These are phyloP conservation scores for Phyllopteryx taeniolatus DNA, from an alignment of 2,113 vertebrate species.

Conservation along the genomic window DNA sequence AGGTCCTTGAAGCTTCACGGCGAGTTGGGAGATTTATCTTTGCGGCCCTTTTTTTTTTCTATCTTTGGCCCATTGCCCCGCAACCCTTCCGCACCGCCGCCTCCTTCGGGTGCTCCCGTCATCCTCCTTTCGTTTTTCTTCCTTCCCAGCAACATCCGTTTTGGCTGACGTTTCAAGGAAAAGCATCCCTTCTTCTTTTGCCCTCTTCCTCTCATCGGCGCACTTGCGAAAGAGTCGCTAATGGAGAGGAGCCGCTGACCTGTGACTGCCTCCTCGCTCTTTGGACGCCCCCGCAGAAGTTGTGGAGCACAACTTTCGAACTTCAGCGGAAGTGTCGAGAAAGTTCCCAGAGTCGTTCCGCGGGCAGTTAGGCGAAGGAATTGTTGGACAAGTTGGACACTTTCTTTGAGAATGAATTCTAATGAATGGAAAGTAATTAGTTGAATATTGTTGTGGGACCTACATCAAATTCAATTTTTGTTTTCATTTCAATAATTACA, in stretches of 20 bases:
- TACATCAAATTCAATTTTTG: too few species aligned
- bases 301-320: background rate
- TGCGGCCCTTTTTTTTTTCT: background rate
- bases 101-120: constrained; percentile 1
- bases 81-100: background rate
- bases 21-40: constrained; percentile 30
- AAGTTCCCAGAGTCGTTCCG: background rate
- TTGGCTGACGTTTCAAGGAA: constrained; percentile 22
- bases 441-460: too few species aligned
- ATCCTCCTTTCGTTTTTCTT: background rate
- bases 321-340: background rate
- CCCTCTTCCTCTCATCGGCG: constrained; percentile 2
- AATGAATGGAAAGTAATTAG: background rate
- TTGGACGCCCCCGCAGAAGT: background rate
- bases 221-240: constrained; percentile 11
- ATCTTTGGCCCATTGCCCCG: constrained; percentile 16
- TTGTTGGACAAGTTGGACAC: background rate
- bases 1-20: constrained; percentile 29
- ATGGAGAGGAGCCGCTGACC: constrained; percentile 24
- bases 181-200: constrained; percentile 7
- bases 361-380: background rate
- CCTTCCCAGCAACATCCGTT: constrained; percentile 5
- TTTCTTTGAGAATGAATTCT: background rate
- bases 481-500: too few species aligned
- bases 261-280: constrained; percentile 19